Evolutionary conservation across 2,113 vertebrate genomes (phyloP).

Genomic region (Ardeotis arabs): DNA sequence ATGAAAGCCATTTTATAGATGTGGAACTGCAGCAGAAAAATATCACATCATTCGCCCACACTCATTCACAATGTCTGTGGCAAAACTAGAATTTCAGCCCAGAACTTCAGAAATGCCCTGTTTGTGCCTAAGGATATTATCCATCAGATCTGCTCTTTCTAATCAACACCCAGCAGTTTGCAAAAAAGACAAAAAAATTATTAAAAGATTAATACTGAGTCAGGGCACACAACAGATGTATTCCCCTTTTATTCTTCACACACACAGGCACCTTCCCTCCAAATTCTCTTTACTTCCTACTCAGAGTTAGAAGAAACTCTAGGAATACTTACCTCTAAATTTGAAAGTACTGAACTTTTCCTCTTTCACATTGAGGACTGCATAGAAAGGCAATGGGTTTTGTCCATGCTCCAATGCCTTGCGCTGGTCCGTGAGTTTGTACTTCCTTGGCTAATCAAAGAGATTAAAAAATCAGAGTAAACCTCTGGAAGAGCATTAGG

Average conservation of each 20-base stretch:
- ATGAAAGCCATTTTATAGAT: neutral
- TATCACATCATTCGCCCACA: neutral
- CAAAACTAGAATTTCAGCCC: neutral
- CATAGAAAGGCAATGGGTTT: conserved; percentile 80
- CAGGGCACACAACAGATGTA: neutral
- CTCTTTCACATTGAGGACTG: conserved; percentile 78
- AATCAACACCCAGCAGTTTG: neutral
- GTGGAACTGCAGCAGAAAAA: neutral
- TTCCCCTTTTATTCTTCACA: neutral
- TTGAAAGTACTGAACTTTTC: conserved; percentile 50
- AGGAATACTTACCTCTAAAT: conserved; percentile 56
- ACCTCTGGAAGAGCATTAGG: neutral
- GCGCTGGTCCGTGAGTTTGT: conserved; percentile 74
- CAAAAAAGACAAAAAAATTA: neutral
- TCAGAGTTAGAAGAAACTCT: neutral
- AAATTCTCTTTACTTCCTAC: neutral
- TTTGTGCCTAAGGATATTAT: neutral
- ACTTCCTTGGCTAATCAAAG: conserved; percentile 40
- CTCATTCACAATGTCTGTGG: neutral
- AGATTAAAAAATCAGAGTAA: neutral
- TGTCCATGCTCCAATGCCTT: conserved; percentile 74
- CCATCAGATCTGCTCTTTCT: neutral
- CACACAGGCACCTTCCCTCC: neutral
- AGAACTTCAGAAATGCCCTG: neutral
- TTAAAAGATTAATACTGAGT: neutral